A percentile compares a stretch with the other conserved stretches of the same genome.
These are phyloP conservation scores for Cryptocheilus praepositus DNA, from an alignment of 2,888 invertebrate species.

Conservation along the genomic window DNA sequence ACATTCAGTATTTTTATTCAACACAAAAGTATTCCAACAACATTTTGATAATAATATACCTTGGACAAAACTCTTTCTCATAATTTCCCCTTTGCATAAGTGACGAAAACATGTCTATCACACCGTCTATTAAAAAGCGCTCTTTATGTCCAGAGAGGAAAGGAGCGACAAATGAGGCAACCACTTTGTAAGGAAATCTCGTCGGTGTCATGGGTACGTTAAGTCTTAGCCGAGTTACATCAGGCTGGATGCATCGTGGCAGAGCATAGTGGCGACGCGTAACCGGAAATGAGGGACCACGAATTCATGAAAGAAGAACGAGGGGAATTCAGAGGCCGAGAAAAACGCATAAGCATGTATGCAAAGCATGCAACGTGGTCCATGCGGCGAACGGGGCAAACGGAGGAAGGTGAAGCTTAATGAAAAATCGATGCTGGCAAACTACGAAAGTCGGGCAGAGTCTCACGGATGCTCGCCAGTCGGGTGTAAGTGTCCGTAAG, in stretches of 20 bases:
- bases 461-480: conserved; percentile 4
- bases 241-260: not conserved
- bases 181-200: conserved; percentile 4
- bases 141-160: too few species aligned
- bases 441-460: conserved; percentile 20
- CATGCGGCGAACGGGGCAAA: conserved; percentile 9
- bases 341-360: conserved; percentile 43
- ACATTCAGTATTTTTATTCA: too few species aligned
- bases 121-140: too few species aligned
- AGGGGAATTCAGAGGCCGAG: conserved; percentile 28
- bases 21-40: too few species aligned
- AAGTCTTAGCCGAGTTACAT: not conserved
- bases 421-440: conserved; percentile 62
- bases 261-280: conserved; percentile 10
- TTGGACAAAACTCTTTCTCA: too few species aligned
- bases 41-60: too few species aligned
- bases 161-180: conserved; percentile 1
- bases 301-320: conserved; percentile 14
- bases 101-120: too few species aligned
- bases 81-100: too few species aligned
- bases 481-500: conserved; percentile 25
- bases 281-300: conserved; percentile 31
- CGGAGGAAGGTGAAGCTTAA: conserved; percentile 48
- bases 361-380: conserved; percentile 40
- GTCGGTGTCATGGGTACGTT: too few species aligned